phyloP scores from a whole-genome alignment of 1,140 invertebrate genomes.

The Ceratina japonica region DNA sequence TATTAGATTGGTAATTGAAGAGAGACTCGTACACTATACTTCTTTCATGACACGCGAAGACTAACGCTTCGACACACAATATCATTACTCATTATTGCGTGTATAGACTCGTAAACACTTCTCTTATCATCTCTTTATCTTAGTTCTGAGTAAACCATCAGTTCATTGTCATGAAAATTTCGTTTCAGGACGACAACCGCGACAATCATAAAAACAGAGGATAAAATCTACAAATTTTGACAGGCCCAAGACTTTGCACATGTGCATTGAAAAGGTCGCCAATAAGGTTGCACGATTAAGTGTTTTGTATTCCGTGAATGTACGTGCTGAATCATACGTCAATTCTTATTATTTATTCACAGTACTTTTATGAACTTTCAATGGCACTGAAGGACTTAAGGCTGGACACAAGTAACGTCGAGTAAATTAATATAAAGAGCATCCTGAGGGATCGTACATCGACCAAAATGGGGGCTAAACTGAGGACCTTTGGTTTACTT shows the following conservation, averaged over 20 bases:
- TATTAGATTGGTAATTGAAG: too few species aligned
- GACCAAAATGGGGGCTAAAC: constrained; percentile 37
- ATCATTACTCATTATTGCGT: background rate
- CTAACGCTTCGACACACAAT: background rate
- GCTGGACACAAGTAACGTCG: background rate
- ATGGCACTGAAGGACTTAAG: constrained; percentile 28
- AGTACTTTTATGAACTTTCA: constrained; percentile 45
- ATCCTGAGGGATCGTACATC: background rate
- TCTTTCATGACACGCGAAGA: too few species aligned
- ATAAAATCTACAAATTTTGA: background rate
- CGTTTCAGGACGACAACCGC: background rate
- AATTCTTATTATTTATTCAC: constrained; percentile 52
- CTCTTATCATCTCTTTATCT: background rate
- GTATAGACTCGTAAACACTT: background rate
- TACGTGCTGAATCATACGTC: constrained; percentile 28
- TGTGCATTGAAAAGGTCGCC: background rate
- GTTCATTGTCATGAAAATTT: background rate
- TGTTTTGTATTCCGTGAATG: background rate
- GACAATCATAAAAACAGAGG: background rate
- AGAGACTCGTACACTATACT: too few species aligned
- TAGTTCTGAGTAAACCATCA: too few species aligned
- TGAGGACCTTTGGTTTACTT: constrained; percentile 68
- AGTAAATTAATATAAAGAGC: background rate
- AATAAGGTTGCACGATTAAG: background rate
- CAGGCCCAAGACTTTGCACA: background rate